Conservation (phyloP, 2,888 invertebrate species). For the Megastigmus dorsalis region DNA sequence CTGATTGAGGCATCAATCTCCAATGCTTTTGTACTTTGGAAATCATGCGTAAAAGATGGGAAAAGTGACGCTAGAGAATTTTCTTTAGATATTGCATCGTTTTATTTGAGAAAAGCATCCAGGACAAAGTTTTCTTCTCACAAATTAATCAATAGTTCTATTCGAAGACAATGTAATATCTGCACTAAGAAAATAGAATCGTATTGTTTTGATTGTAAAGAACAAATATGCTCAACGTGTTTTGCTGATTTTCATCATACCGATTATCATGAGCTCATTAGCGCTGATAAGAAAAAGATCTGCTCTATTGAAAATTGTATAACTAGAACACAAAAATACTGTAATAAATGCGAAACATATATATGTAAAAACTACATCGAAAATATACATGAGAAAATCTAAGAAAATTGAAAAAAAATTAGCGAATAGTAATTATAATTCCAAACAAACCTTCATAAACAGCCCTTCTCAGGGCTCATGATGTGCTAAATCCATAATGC, state of each 20-base stretch:
- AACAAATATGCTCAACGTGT: slow-evolving; percentile 1
- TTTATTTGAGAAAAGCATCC: slow-evolving; percentile 2
- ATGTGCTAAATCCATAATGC: background rate
- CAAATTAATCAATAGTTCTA: background rate
- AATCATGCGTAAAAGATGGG: too few species aligned
- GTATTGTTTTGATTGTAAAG: background rate
- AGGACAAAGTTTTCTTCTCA: slow-evolving; percentile 3
- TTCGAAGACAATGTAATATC: background rate
- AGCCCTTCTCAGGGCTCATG: slow-evolving; percentile 2
- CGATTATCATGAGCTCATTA: background rate
- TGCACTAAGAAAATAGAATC: background rate
- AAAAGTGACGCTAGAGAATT: too few species aligned
- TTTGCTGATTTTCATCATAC: slow-evolving; percentile 2
- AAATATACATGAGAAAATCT: background rate
- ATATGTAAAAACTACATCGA: too few species aligned
- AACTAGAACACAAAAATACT: too few species aligned
- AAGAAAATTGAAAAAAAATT: background rate
- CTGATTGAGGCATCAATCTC: too few species aligned
- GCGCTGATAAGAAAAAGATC: background rate
- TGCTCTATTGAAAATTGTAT: background rate
- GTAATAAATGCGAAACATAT: too few species aligned
- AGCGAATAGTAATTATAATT: background rate
- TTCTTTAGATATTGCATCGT: background rate
- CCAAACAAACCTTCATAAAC: background rate
- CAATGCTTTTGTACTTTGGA: too few species aligned